These are phyloP conservation scores for Abrostola tripartita DNA, from an alignment of 2,888 invertebrate genomes.

Conservation along the genomic window DNA sequence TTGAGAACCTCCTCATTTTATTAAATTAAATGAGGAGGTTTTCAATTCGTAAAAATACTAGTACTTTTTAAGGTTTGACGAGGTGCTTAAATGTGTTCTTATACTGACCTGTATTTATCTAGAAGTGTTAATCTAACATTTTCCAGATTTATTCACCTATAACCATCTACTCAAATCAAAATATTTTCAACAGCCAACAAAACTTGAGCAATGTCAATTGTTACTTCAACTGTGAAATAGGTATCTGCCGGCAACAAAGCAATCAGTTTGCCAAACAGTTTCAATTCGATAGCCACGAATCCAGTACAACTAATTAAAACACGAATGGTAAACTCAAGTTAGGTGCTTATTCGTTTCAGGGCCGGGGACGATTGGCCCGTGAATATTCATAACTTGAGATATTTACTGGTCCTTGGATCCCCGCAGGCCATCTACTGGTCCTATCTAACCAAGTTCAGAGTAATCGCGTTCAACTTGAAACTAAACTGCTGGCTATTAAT, in stretches of 20 bases:
- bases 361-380: slow-evolving; percentile 18
- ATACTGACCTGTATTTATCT: too few species aligned
- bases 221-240: slow-evolving; percentile 20
- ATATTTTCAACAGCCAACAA: slow-evolving; percentile 16
- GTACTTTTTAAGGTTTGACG: too few species aligned
- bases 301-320: slow-evolving; percentile 51
- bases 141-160: background rate
- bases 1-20: too few species aligned
- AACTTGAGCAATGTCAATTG: slow-evolving; percentile 43
- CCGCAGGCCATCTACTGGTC: slow-evolving; percentile 45
- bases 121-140: too few species aligned
- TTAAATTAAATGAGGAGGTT: too few species aligned
- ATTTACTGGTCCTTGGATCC: slow-evolving; percentile 54
- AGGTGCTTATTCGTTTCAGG: slow-evolving; percentile 49
- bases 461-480: slow-evolving; percentile 66
- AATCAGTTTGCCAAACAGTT: slow-evolving; percentile 39
- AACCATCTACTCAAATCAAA: background rate
- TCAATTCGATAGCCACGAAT: slow-evolving; percentile 37
- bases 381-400: slow-evolving; percentile 65
- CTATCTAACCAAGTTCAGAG: slow-evolving; percentile 55
- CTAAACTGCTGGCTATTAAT: slow-evolving; percentile 65
- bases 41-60: too few species aligned
- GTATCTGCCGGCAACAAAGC: slow-evolving; percentile 32
- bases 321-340: slow-evolving; percentile 46
- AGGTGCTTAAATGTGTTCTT: too few species aligned